These are phyloP conservation scores for Drosophila kepulauana DNA, from an alignment of 1,140 invertebrate genomes.

Conservation along the genomic window DNA sequence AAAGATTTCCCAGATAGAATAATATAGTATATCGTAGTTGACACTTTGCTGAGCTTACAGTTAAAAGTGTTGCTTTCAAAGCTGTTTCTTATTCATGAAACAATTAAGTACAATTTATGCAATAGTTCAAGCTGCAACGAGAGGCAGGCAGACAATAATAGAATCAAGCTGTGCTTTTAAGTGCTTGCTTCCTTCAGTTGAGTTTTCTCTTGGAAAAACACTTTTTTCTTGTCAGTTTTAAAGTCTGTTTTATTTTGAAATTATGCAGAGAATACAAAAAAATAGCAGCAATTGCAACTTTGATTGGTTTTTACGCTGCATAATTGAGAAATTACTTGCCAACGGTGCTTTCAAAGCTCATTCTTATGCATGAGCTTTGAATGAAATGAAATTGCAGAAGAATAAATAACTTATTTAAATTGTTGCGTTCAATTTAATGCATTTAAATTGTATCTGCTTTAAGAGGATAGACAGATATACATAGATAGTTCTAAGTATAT, in stretches of 20 bases:
- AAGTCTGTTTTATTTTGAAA: background rate
- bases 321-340: background rate
- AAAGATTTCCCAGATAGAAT: background rate
- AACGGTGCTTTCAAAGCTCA: background rate
- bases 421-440: no score
- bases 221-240: background rate
- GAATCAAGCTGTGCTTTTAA: background rate
- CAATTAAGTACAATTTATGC: constrained; percentile 12
- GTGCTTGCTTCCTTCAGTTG: background rate
- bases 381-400: no score
- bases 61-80: constrained; percentile 9
- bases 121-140: background rate
- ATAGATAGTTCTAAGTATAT: no score
- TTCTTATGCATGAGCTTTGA: background rate
- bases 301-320: background rate
- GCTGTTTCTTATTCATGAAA: constrained; percentile 16
- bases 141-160: background rate
- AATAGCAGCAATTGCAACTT: background rate
- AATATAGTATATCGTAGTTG: background rate
- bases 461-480: no score
- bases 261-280: background rate
- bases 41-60: background rate
- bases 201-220: background rate
- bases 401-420: no score
- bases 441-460: no score